Percentiles rank a stretch among this genome's conserved stretches.
These are phyloP conservation scores for Molossus molossus DNA, from an alignment of 2,797 vertebrate genomes.

Conservation along the genomic window DNA sequence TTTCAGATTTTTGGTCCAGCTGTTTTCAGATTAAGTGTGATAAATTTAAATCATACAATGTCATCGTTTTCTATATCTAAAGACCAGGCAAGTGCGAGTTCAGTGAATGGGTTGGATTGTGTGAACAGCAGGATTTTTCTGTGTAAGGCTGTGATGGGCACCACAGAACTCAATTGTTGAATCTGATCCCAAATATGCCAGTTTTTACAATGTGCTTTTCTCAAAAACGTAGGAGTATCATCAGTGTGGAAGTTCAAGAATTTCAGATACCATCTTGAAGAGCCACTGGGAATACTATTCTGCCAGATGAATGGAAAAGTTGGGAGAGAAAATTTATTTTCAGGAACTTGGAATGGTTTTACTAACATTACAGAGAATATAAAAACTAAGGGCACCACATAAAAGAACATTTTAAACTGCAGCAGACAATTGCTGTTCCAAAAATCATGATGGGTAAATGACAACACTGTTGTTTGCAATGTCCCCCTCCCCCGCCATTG, in stretches of 20 bases:
- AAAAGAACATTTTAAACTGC: not conserved
- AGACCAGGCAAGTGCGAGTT: conserved; percentile 8
- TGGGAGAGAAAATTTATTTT: conserved; percentile 29
- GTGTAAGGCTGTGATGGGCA: conserved; percentile 25
- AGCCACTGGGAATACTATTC: not conserved
- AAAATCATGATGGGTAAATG: not conserved
- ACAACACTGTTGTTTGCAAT: not conserved
- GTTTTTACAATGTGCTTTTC: conserved; percentile 29
- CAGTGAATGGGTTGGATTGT: not conserved
- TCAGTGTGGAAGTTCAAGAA: conserved; percentile 59
- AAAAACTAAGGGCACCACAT: not conserved
- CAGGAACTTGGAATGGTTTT: conserved; percentile 9
- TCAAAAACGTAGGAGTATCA: conserved; percentile 42
- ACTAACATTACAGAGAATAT: conserved; percentile 6
- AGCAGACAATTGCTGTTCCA: not conserved
- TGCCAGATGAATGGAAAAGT: conserved; percentile 53
- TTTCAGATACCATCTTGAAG: not conserved
- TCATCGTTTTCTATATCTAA: not conserved
- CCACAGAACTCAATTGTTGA: conserved; percentile 27
- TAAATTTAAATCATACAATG: conserved; percentile 65
- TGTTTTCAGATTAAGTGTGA: conserved; percentile 59
- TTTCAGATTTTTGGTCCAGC: not conserved
- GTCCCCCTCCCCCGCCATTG: not conserved
- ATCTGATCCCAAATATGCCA: not conserved
- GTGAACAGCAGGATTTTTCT: conserved; percentile 23